phyloP scores from a whole-genome alignment of 1,140 invertebrate genomes.

The Zaprionus camerounensis region DNA sequence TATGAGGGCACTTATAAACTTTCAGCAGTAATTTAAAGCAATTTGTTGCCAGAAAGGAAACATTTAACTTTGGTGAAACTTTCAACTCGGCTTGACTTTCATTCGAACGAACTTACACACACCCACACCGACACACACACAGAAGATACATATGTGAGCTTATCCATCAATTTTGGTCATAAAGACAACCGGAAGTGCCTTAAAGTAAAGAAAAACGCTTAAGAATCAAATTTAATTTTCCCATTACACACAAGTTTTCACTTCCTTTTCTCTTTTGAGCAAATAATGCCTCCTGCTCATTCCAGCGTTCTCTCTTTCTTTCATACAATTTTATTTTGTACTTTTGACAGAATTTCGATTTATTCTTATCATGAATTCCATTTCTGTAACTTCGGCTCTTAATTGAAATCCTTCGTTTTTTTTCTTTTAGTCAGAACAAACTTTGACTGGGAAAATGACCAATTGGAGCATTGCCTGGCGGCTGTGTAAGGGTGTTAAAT shows the following conservation, averaged over 20 bases:
- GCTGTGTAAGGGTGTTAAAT: constrained; percentile 9
- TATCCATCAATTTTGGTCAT: constrained; percentile 8
- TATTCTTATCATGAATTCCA: constrained; percentile 9
- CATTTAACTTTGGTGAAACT: constrained; percentile 34
- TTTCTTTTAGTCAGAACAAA: neutral
- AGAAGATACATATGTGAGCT: constrained; percentile 17
- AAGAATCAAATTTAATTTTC: neutral
- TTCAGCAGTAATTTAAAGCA: constrained; percentile 38
- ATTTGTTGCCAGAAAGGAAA: constrained; percentile 41
- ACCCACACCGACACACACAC: neutral
- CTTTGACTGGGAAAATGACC: neutral
- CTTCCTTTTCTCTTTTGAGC: neutral
- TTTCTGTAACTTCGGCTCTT: constrained; percentile 1
- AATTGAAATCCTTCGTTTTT: constrained; percentile 7
- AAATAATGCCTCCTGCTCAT: neutral
- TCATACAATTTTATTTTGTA: neutral
- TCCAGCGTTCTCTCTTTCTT: neutral
- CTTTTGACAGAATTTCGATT: neutral
- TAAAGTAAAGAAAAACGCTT: neutral
- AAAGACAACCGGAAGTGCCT: neutral
- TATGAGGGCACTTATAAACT: constrained; percentile 36
- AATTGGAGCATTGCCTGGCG: neutral
- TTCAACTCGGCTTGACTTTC: constrained; percentile 22
- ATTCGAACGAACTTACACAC: constrained; percentile 3
- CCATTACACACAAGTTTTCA: neutral